Evolutionary conservation across 2,113 vertebrate genomes (phyloP), one percentile per base, ranked within the genome.

Genomic region (Channa argus): DNA sequence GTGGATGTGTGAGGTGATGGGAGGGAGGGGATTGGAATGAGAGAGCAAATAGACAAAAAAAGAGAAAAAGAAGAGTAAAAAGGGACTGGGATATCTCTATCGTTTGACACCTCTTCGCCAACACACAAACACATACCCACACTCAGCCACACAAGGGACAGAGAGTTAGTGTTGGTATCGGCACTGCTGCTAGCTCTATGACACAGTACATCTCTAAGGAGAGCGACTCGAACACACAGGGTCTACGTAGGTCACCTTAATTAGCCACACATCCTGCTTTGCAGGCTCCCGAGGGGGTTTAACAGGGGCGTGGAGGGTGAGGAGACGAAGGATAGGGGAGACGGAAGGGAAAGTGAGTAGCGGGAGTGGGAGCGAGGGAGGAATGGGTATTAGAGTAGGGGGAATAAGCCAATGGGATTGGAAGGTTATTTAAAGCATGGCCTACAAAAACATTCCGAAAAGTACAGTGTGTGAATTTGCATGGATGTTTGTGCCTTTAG

Each of bases 371-470:
- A 63, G 65, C 5, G 39, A 52, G 70, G 67, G 49, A 68, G 87
- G 59, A 70, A 82, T 73, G 80, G 62, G 72, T 80, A 81, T 75
- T 84, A 76, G 70, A 72, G 71, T 64, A 50, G 67, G 8, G 85
- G 85, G 85, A 88, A 82, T 82, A 83, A 85, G 44, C 87, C 87
- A 79, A 74, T 83, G 80, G 82, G 80, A 90, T 71, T 80, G 82
- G 77, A 84, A 82, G 88, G 83, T 92, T 92, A 91, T 92, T 92
- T 91, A 91, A 92, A 92, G 89, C 80, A 12, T 86, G 90, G 90
- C 89, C 90, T 91, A 90, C 70, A 91, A 92, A 92, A 86, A 85
- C 66, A 85, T 70, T 60, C 33, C 39, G 74, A 76, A 76, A 71
- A 79, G 62, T 75, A 63, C 47, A 68, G 79, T 49, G 46, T 71